Base-by-base conservation (phyloP, 2,888 invertebrate genomes). In the Rutpela maculata region DNA sequence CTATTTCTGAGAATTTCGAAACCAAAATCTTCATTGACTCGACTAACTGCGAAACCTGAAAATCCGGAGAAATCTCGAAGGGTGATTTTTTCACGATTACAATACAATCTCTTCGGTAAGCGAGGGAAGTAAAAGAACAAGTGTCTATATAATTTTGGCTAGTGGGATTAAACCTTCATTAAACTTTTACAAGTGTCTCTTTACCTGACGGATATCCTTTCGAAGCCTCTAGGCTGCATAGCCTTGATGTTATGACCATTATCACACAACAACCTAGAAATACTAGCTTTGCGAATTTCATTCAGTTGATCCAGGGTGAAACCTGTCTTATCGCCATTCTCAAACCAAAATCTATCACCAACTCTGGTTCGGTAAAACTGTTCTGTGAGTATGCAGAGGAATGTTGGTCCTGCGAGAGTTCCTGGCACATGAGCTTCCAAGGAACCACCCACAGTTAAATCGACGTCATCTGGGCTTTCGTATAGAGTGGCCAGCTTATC, bases 341-440 rank as follows among this genome's bases (percentile, higher is more conserved):
- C 96, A 85, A 93, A 97, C 93, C 96, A 98, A 90, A 93, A 97
- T 76, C 97, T 91, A 89, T 98, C 98, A 0, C 96, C 96, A 10
- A 93, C 94, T 84, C 97, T 93, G 0, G 97, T 95, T 79, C 95
- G 92, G 87, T 72, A 81, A 91, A 97, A 98, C 90, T 97, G 97
- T 86, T 95, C 95, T 0, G 95, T 94, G 5, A 98, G 90, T 80
- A 98, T 95, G 87, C 97, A 97, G 1, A 96, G 92, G 91, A 95
- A 97, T 0, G 97, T 97, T 0, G 97, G 97, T 0, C 98, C 98
- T 0, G 95, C 92, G 65, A 95, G 91, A 0, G 96, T 93, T 0
- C 95, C 96, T 0, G 93, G 92, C 0, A 96, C 94, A 77, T 94
- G 94, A 0, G 89, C 90, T 88, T 98, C 98, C 67, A 97, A 88